phyloP scores from a whole-genome alignment of 64 coral and sea anemone genomes.

The Catalaphyllia jardinei region DNA sequence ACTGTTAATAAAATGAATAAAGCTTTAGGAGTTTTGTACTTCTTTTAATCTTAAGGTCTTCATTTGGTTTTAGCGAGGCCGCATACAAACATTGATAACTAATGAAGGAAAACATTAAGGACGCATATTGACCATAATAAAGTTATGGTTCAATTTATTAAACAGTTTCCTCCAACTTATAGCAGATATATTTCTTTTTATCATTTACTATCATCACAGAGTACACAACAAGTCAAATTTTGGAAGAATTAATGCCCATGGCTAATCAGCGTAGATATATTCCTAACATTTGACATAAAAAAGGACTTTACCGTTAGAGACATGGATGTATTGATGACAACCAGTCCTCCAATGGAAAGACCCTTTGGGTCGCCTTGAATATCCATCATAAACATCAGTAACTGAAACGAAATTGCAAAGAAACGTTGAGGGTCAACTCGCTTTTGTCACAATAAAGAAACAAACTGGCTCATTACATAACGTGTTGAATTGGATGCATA shows the following conservation, averaged over 20 bases:
- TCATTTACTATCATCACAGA: too few relatives aligned
- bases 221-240: not conserved
- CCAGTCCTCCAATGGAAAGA: conserved; percentile 21
- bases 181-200: too few relatives aligned
- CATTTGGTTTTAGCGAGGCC: too few relatives aligned
- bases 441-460: not conserved
- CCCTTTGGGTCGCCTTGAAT: conserved; percentile 12
- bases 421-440: not conserved
- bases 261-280: not conserved
- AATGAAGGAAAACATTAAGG: too few relatives aligned
- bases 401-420: not conserved
- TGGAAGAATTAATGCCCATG: not conserved
- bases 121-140: too few relatives aligned
- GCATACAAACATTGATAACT: too few relatives aligned
- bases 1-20: too few relatives aligned
- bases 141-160: too few relatives aligned
- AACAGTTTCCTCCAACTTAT: too few relatives aligned
- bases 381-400: not conserved
- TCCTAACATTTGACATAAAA: not conserved
- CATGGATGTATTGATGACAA: not conserved
- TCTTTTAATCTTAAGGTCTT: too few relatives aligned
- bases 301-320: not conserved
- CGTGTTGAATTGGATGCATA: not conserved
- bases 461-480: not conserved
- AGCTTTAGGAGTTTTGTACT: too few relatives aligned